A percentile compares a stretch with the other conserved stretches of the same genome.
phyloP scores from a whole-genome alignment of 2,797 vertebrate genomes.

The Danio jaintianensis region DNA sequence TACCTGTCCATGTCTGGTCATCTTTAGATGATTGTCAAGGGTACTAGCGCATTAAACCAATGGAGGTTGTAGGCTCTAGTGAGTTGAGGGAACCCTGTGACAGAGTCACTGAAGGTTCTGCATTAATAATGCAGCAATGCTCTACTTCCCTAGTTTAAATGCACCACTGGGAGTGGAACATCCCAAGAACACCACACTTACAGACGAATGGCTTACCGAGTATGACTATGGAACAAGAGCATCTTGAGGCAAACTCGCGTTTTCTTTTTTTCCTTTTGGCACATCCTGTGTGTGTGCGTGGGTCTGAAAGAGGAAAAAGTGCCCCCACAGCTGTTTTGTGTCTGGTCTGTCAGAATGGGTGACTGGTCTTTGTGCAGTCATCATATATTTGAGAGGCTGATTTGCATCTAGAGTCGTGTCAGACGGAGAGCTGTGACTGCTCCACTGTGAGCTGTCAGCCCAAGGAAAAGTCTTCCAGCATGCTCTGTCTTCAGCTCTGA shows the following conservation, averaged over 20 bases:
- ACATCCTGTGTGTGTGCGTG: not conserved
- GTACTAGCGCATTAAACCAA: not conserved
- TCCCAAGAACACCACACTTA: slow-evolving; percentile 42
- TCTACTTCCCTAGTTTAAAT: slow-evolving; percentile 52
- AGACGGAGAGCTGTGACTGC: slow-evolving; percentile 28
- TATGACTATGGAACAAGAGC: not conserved
- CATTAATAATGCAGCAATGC: slow-evolving; percentile 56
- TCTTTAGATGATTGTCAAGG: slow-evolving; percentile 11
- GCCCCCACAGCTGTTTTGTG: slow-evolving; percentile 30
- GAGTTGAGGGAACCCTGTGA: slow-evolving; percentile 34
- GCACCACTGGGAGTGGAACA: slow-evolving; percentile 27
- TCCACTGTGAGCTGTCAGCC: slow-evolving; percentile 48
- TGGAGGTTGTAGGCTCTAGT: slow-evolving; percentile 21
- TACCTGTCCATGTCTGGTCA: slow-evolving; percentile 7
- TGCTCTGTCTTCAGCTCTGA: slow-evolving; percentile 30
- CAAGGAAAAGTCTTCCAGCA: slow-evolving; percentile 31
- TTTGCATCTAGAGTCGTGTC: slow-evolving; percentile 37
- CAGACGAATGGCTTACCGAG: slow-evolving; percentile 11
- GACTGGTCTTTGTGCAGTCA: slow-evolving; percentile 48
- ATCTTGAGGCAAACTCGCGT: not conserved
- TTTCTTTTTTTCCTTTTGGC: not conserved
- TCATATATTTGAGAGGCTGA: slow-evolving; percentile 35
- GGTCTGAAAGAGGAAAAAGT: not conserved
- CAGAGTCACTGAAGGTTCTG: slow-evolving; percentile 11
- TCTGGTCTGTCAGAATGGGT: slow-evolving; percentile 21